A percentile compares a stretch with the other conserved stretches of the same genome.
phyloP scores from a whole-genome alignment of 2,113 vertebrate genomes.

The Rhineura floridana region DNA sequence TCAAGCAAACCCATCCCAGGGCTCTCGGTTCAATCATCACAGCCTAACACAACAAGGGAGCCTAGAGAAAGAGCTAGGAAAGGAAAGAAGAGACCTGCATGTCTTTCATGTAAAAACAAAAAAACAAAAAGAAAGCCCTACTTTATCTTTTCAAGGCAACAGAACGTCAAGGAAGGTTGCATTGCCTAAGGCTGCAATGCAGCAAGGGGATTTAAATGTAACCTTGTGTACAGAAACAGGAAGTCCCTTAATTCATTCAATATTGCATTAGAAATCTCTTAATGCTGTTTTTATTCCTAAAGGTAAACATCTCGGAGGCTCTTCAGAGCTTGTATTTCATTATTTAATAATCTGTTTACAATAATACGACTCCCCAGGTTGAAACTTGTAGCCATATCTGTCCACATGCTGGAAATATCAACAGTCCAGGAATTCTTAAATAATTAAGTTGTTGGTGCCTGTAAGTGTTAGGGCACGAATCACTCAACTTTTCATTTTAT shows the following conservation, averaged over 20 bases:
- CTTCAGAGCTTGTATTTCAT: constrained; percentile 72
- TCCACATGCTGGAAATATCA: constrained; percentile 66
- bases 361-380: constrained; percentile 62
- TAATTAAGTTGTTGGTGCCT: constrained; percentile 66
- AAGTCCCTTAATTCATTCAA: constrained; percentile 74
- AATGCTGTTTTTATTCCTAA: constrained; percentile 69
- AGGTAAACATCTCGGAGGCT: constrained; percentile 69
- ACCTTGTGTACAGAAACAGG: constrained; percentile 67
- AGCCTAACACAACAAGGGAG: constrained; percentile 51
- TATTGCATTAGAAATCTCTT: constrained; percentile 76
- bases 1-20: constrained; percentile 57
- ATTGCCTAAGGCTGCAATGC: constrained; percentile 71
- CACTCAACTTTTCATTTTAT: constrained; percentile 59
- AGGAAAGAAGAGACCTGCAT: constrained; percentile 57
- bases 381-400: constrained; percentile 64
- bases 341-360: constrained; percentile 75
- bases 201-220: constrained; percentile 69
- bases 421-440: constrained; percentile 67
- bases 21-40: constrained; percentile 52
- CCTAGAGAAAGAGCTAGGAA: constrained; percentile 51
- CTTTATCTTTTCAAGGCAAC: constrained; percentile 67
- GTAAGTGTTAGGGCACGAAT: constrained; percentile 61
- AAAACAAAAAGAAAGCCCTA: constrained; percentile 7
- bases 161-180: constrained; percentile 69
- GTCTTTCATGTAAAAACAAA: constrained; percentile 65